Base-by-base conservation (phyloP, 2,797 vertebrate species). In the Babyrousa celebensis region DNA sequence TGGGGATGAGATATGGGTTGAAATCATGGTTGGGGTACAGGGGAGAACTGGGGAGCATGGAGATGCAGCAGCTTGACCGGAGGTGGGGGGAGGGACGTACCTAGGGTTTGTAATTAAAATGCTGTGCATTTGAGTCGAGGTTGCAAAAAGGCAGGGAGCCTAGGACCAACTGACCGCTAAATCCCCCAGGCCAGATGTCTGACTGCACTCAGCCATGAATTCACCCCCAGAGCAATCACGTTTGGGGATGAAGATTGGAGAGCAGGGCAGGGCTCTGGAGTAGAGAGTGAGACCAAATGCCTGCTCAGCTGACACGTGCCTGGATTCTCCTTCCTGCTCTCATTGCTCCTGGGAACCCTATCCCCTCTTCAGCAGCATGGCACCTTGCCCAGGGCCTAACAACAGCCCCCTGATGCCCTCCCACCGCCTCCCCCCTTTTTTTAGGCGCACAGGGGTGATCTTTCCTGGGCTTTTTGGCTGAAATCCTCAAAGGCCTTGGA, bases 401-500 rank as follows among this genome's bases (percentile, higher is more conserved):
- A 40, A n/a, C 4, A 68, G 29, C 52, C 1, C n/a, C 20, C 43
- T 72, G 36, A 63, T 54, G 21, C 10, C 68, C 67, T 84, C 27
- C 48, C 52, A n/a, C n/a, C n/a, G n/a, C n/a, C 25, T 10, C 17
- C 17, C 2, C 14, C 82, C 40, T 58, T 79, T 21, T 43, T 63
- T 77, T 93, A 92, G 83, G 63, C 87, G 3, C 56, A 25, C 56
- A 27, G 70, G 6, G 21, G 4, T 58, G 1, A 0, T 82, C 20
- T 70, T 78, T 77, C 40, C 54, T 85, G 9, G 27, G 5, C 7
- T 58, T 5, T 43, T 92, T 85, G 21, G 32, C 14, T 74, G 58
- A 95, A 85, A 85, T 91, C 25, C 43, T 86, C 75, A 86, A 75
- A 63, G 83, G n/a, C 12, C 5, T 36, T 89, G 36, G 54, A 15